These are phyloP conservation scores for Hirtodrosophila histrioides DNA, from an alignment of 2,888 invertebrate species.

Conservation along the genomic window DNA sequence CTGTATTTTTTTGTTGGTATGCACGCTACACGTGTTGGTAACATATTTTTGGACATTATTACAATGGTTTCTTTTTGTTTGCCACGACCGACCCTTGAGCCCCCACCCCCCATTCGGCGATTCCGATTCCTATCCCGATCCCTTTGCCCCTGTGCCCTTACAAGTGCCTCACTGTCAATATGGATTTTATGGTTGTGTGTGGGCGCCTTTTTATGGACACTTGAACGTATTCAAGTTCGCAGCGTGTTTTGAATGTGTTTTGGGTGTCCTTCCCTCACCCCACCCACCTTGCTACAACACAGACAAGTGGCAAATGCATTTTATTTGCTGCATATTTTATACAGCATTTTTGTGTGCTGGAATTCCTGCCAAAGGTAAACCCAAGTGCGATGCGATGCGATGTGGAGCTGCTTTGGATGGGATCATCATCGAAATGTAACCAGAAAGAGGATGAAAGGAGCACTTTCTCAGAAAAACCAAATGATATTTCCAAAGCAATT, in stretches of 20 bases:
- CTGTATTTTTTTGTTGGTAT: conserved; percentile 31
- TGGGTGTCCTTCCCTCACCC: conserved; percentile 24
- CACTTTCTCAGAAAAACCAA: no score
- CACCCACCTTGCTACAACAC: not conserved
- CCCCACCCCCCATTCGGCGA: not conserved
- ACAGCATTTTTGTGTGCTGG: conserved; percentile 23
- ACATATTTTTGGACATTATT: conserved; percentile 79
- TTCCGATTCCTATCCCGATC: no score
- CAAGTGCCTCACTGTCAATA: conserved; percentile 56
- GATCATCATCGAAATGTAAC: conserved; percentile 17
- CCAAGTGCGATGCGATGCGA: conserved; percentile 49
- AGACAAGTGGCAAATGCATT: conserved; percentile 69
- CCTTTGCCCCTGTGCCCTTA: conserved; percentile 12
- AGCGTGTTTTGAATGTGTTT: conserved; percentile 70
- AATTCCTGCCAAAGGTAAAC: conserved; percentile 48
- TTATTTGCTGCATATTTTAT: conserved; percentile 67
- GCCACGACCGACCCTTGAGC: conserved; percentile 22
- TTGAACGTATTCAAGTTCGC: conserved; percentile 72
- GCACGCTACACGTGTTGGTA: conserved; percentile 73
- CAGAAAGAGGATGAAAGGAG: not conserved
- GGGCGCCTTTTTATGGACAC: conserved; percentile 64
- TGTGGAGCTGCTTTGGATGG: conserved; percentile 20
- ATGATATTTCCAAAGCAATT: no score
- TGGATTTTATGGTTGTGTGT: conserved; percentile 55
- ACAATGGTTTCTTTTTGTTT: conserved; percentile 65